Conservation (phyloP, 1,140 invertebrate species). For the Drusus annulatus region DNA sequence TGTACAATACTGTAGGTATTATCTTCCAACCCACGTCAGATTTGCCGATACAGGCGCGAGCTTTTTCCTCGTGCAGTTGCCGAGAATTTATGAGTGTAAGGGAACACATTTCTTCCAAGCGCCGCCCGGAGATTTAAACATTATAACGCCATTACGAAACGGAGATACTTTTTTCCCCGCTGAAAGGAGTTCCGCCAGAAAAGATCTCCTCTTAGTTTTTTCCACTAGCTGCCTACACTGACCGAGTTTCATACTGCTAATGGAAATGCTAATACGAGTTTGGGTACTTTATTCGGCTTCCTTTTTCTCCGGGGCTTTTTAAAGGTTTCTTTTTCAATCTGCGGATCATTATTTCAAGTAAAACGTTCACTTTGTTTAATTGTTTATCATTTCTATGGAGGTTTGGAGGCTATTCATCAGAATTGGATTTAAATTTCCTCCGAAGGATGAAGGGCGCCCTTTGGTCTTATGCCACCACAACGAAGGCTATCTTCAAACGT, state of each 20-base stretch:
- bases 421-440: too few species aligned
- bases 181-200: slow-evolving; percentile 36
- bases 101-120: slow-evolving; percentile 40
- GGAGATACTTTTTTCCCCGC: slow-evolving; percentile 43
- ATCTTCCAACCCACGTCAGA: slow-evolving; percentile 7
- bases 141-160: slow-evolving; percentile 54
- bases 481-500: too few species aligned
- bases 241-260: slow-evolving; percentile 24
- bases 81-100: slow-evolving; percentile 49
- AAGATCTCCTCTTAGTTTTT: slow-evolving; percentile 14
- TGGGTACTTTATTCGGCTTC: slow-evolving; percentile 1
- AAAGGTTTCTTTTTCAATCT: background rate
- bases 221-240: slow-evolving; percentile 16
- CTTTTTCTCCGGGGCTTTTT: background rate
- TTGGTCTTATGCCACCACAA: too few species aligned
- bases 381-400: too few species aligned
- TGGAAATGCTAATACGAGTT: slow-evolving; percentile 34
- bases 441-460: too few species aligned
- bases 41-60: background rate
- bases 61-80: background rate
- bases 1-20: background rate
- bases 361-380: too few species aligned
- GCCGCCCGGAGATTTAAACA: slow-evolving; percentile 48
- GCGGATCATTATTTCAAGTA: background rate
- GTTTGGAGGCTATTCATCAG: too few species aligned